Conservation (phyloP, 1,140 invertebrate genomes). For the Panagrolaimus sp. region DNA sequence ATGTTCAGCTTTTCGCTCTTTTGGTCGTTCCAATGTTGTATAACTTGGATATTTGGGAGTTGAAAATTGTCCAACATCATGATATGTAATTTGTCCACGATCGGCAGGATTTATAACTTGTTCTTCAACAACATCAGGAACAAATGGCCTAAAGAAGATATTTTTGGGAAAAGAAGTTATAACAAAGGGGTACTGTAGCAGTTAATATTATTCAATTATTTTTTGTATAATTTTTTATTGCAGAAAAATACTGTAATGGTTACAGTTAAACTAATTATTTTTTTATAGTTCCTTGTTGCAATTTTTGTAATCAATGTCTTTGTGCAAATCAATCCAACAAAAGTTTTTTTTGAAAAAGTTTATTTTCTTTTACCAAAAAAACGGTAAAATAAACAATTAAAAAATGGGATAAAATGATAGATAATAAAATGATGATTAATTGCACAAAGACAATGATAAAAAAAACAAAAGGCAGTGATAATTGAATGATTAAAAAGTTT, state of each 20-base stretch:
- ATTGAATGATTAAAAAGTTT: too few relatives aligned
- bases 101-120: constrained; percentile 32
- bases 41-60: constrained; percentile 25
- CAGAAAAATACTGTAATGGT: too few relatives aligned
- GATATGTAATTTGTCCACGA: constrained; percentile 29
- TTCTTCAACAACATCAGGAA: constrained; percentile 50
- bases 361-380: too few relatives aligned
- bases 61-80: constrained; percentile 45
- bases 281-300: too few relatives aligned
- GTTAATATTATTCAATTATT: too few relatives aligned
- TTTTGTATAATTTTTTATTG: too few relatives aligned
- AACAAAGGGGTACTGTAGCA: background rate
- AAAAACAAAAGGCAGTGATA: background rate
- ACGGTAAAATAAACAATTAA: too few relatives aligned
- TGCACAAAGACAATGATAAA: background rate
- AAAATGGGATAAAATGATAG: too few relatives aligned
- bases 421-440: background rate
- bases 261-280: too few relatives aligned
- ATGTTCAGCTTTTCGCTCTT: constrained; percentile 41
- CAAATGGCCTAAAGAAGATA: constrained; percentile 49
- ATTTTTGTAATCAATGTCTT: too few relatives aligned
- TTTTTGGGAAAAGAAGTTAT: background rate
- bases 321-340: background rate
- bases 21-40: constrained; percentile 40
- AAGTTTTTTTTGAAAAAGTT: background rate